Base-by-base conservation (phyloP, 2,113 vertebrate genomes). In the Malurus cyaneus region DNA sequence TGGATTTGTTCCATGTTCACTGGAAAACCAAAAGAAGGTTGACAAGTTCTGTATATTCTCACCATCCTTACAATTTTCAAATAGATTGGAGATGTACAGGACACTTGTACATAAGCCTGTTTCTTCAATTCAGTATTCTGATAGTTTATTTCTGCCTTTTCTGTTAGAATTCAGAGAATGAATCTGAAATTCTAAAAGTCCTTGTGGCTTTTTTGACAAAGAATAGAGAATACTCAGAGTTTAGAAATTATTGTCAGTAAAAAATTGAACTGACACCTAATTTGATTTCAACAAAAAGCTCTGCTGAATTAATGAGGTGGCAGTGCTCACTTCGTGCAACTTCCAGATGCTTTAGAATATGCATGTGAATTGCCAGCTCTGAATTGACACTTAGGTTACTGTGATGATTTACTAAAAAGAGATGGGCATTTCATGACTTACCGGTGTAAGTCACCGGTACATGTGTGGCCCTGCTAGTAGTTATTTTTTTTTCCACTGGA, bases 281-380 rank as follows among this genome's bases (percentile, higher is more conserved):
- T 95, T 79, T 92, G 44, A 81, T 39, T 90, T 69, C 15, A 69
- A 61, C 88, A 80, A 88, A 95, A 96, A 93, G 71, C 92, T 83
- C 64, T 93, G 60, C 82, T 90, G 91, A 86, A 94, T 93, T 95
- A 93, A 85, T 92, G 39, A 93, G 79, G 34, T 82, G 39, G 17
- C 52, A 41, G 32, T 73, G 31, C 88, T 95, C 50, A 16, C 44
- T 91, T 39, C 0, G 9, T 72, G 69, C 82, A 69, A 61, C 19
- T 95, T 77, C 71, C 69, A 92, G 71, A 50, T 86, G 54, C 89
- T 79, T 73, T 64, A 52, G 79, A 93, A 92, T 73, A 54, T 67
- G 46, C 71, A 44, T 81, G 34, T 61, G 36, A 72, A 65, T 69
- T 79, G 49, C 34, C 57, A 79, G 66, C 81, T 87, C 78, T 60